Evolutionary conservation across 2,113 vertebrate species (phyloP), one percentile per base, ranked within the genome.

Genomic region (Rattus rattus): DNA sequence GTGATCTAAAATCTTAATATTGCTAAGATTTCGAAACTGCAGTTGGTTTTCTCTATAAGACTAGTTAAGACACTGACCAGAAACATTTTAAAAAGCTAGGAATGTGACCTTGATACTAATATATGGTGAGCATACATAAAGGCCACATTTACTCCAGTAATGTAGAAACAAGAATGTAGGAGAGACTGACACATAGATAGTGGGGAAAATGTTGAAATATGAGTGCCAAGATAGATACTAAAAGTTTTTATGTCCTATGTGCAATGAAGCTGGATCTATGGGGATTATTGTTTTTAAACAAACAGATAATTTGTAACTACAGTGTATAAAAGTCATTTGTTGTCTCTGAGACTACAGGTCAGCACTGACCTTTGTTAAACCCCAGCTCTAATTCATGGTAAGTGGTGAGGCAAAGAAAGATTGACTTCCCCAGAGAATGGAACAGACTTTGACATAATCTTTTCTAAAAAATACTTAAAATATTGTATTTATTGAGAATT

Each of bases 21-120:
- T 67, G 92, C 95, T 92, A 81, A 94, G 79, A 90, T 92, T 56
- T 56, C 88, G 88, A 88, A 94, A 88, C 56, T 81, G 54, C 43
- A 81, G 49, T 92, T 69, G 20, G 84, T 88, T 92, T 54, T 88
- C 83, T 87, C 63, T 88, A 28, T n/a, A 76, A 86, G 91, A 92
- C 83, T 39, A 63, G 77, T 63, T 83, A 80, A 90, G 69, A 80
- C 49, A 36, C 90, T 90, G 75, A 88, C 94, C 94, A 94, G 72
- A 63, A 70, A 87, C 94, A 79, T 47, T 80, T 90, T 43, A 14
- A 83, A 96, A 86, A 80, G 92, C 70, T 93, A 70, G 90, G 93
- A 94, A 88, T 11, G 7, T 86, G 75, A 90, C 90, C 88, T 94
- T 92, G 59, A 63, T 87, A 65, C 43, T 88, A 90, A 92, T 92